Evolutionary conservation across 1,140 invertebrate species (phyloP), one percentile per base, ranked within the genome.

Genomic region (Aphaenogaster floridana): DNA sequence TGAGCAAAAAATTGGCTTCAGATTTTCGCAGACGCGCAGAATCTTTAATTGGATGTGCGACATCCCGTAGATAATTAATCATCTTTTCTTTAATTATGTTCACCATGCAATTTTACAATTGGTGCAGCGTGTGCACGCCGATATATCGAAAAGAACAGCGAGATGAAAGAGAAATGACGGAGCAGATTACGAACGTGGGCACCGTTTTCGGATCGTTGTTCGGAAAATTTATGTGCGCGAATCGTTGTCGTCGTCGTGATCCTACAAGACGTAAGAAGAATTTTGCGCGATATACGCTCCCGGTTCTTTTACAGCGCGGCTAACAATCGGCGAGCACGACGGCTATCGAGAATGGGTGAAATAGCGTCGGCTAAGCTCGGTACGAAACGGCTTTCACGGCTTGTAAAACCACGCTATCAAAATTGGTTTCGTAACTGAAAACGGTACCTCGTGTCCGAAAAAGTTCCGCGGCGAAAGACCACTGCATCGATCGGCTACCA

Each of bases 381-480:
- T 15, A 54, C 13, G 63, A 68, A 80, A 80, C 36, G 63, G 48
- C 50, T 68, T 54, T 54, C 78, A 54, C 36, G 63, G 68, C 54
- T 74, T 61, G 39, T 74, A 74, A 83, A 61, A 61, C 54, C 52
- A 28, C 15, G 66, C 68, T 72, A 83, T 61, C 66, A 61, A 83
- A 74, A 83, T 83, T 83, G 52, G 80, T 74, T 83, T 83, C 54
- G 68, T 48, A 83, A 74, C 68, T 59, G 68, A 74, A 72, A 81
- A 54, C 78, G 78, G 36, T 81, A 69, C 15, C 68, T 54, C 66
- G 48, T 42, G 36, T 80, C 48, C 13, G 64, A 36, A 42, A 54
- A 71, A 71, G 66, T 54, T 71, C 50, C 64, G 39, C 57, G 59
- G 28, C 28, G 59, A 63, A 79, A 79, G 59, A 59, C 76, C 76